A percentile compares a stretch with the other conserved stretches of the same genome.
Conservation (phyloP, 64 coral and sea anemone species). For the Trachythela sp. region DNA sequence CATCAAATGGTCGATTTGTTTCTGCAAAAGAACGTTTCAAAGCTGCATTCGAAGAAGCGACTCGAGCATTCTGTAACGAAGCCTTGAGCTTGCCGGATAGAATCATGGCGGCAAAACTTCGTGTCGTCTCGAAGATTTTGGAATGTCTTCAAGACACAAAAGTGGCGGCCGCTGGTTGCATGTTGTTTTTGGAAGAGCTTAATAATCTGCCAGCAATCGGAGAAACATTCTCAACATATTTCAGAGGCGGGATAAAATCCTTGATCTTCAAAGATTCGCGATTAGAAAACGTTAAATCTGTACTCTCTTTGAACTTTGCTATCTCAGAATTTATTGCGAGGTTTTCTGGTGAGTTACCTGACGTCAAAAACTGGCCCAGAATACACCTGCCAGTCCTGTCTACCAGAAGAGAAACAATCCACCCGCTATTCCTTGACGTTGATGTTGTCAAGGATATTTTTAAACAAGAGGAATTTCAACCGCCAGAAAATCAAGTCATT, state of each 20-base stretch:
- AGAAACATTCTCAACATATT: not conserved
- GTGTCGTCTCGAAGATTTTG: not conserved
- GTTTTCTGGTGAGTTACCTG: too few species aligned
- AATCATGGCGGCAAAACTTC: conserved; percentile 22
- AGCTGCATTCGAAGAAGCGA: conserved; percentile 21
- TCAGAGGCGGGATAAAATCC: not conserved
- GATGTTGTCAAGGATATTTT: too few species aligned
- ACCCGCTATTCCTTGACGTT: too few species aligned
- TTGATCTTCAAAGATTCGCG: not conserved
- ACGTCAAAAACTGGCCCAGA: too few species aligned
- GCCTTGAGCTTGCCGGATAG: not conserved
- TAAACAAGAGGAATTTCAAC: too few species aligned
- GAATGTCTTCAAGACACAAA: not conserved
- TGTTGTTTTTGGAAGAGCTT: not conserved
- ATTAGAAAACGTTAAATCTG: not conserved
- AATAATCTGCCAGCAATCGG: not conserved
- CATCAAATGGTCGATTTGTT: not conserved
- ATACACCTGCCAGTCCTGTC: too few species aligned
- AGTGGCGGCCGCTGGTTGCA: not conserved
- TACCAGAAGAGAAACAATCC: too few species aligned
- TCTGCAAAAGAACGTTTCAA: conserved; percentile 38
- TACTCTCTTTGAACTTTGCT: not conserved
- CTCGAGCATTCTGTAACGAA: conserved; percentile 25
- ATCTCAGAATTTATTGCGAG: too few species aligned
- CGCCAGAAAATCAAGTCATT: too few species aligned